phyloP scores from a whole-genome alignment of 2,797 vertebrate genomes.

The Leptodactylus fallax region DNA sequence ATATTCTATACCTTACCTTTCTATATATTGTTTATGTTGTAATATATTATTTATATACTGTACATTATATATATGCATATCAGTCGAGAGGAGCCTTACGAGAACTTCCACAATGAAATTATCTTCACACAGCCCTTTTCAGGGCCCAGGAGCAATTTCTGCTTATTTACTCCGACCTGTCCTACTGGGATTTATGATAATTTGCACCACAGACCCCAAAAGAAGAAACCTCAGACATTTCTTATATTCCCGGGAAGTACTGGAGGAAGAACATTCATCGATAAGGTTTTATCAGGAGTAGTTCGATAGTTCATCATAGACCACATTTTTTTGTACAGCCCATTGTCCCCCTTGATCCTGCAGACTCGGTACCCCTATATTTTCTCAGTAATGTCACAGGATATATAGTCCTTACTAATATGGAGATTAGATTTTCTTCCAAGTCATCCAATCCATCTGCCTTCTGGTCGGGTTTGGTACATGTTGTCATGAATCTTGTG shows the following conservation, averaged over 20 bases:
- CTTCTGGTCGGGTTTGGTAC: not conserved
- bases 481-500: not conserved
- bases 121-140: too few relatives aligned
- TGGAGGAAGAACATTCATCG: too few relatives aligned
- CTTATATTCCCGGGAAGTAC: not conserved
- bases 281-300: too few relatives aligned
- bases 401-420: not conserved
- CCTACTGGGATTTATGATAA: not conserved
- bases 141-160: not conserved
- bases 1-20: too few relatives aligned
- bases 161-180: not conserved
- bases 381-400: too few relatives aligned
- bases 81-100: not conserved
- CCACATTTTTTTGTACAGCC: too few relatives aligned
- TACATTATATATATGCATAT: not conserved
- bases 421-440: not conserved
- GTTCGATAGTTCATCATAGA: too few relatives aligned
- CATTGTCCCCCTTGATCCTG: too few relatives aligned
- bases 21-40: not conserved
- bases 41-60: not conserved
- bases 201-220: not conserved
- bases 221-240: not conserved
- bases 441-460: not conserved
- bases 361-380: too few relatives aligned
- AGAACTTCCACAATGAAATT: too few relatives aligned